A percentile compares a stretch with the other conserved stretches of the same genome.
Evolutionary conservation across 2,797 vertebrate genomes (phyloP).

Genomic region (Lutjanus argentimaculatus): DNA sequence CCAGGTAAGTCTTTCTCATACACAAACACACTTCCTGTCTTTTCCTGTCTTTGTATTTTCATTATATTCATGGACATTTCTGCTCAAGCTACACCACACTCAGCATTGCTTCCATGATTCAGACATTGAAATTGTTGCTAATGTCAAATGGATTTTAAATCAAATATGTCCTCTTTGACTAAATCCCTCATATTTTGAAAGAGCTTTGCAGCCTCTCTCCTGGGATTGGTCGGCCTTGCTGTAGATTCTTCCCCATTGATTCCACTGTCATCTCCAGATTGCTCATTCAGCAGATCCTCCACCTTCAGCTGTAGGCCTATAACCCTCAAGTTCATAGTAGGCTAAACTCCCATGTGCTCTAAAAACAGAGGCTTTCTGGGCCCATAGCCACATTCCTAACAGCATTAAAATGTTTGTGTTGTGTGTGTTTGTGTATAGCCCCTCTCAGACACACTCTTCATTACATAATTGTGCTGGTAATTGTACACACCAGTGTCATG

Average conservation of each 20-base stretch:
- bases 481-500: neutral
- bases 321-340: slow-evolving; percentile 9
- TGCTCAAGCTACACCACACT: neutral
- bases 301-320: slow-evolving; percentile 1
- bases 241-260: no score
- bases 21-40: no score
- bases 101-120: neutral
- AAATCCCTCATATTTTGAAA: no score
- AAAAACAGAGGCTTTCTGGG: slow-evolving; percentile 31
- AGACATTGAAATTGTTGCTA: neutral
- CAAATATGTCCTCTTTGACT: no score
- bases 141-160: neutral
- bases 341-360: slow-evolving; percentile 15
- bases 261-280: neutral
- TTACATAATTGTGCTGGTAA: slow-evolving; percentile 20
- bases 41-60: neutral
- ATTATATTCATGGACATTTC: neutral
- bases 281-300: slow-evolving; percentile 1
- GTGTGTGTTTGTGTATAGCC: slow-evolving; percentile 44
- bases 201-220: no score
- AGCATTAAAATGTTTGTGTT: slow-evolving; percentile 31
- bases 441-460: slow-evolving; percentile 4
- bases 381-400: slow-evolving; percentile 43
- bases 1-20: no score
- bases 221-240: no score